Base-by-base conservation (phyloP, 1,140 invertebrate species). In the Campoletis sonorensis region DNA sequence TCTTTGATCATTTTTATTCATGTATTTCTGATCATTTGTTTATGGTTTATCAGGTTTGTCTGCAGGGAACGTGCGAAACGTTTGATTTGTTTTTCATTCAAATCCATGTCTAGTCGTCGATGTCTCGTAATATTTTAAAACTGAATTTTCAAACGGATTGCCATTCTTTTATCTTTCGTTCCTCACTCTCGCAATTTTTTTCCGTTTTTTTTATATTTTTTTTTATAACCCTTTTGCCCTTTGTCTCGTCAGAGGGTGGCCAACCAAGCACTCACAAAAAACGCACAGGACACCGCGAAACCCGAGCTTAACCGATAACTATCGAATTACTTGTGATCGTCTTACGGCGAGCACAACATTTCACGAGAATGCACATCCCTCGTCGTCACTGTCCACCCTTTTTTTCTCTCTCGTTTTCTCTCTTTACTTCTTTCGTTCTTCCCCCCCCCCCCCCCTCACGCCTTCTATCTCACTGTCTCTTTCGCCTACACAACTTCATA, bases 241-340 rank as follows among this genome's bases (percentile, higher is more conserved):
- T 67, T 58, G 58, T 40, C 23, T 37, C 77, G 16, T 67, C 77
- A 58, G 15, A 79, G 77, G 77, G 77, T 67, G n/a, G 77, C 77
- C 15, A 67, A 40, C 40, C 40, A n/a, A 75, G 40, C 40, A n/a
- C 10, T 45, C 16, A 33, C 23, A 10, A 64, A 64, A 26, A 64
- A 23, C 27, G 21, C 21, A 26, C 70, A 82, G 49, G 67, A 67
- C 51, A 78, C 81, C 79, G 79, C 79, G 81, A 82, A 86, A 86
- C 75, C 23, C 67, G 83, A 86, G 64, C 68, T 64, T 54, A 21
- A 58, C 79, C 80, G 79, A 83, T 80, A 76, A 81, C 68, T 81
- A 84, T 86, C 81, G 75, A 76, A 75, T 86, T 86, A 85, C 85
- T 70, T 23, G 61, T 67, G 73, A 83, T 86, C 83, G 64, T 83